These are phyloP conservation scores for Pluvialis apricaria DNA, from an alignment of 2,113 vertebrate species.

Conservation along the genomic window DNA sequence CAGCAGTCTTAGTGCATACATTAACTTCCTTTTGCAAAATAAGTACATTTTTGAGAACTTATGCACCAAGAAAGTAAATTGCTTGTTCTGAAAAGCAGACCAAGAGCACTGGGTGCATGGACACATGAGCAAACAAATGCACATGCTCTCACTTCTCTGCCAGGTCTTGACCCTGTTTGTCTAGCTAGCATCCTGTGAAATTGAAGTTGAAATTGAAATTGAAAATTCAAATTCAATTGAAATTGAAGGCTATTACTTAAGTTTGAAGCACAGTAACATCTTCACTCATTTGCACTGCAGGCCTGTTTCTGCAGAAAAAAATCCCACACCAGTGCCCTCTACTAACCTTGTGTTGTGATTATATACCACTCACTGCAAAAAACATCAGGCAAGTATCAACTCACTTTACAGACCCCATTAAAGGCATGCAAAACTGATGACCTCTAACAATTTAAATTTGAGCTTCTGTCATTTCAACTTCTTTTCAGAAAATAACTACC, in stretches of 20 bases:
- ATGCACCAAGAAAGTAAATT: neutral
- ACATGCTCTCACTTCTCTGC: neutral
- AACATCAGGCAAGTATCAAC: neutral
- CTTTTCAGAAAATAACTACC: neutral
- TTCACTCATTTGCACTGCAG: neutral
- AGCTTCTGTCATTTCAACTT: neutral
- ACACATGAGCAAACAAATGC: neutral
- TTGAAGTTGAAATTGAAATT: too few species aligned
- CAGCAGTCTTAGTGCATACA: neutral
- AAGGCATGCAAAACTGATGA: neutral
- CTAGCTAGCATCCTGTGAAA: neutral
- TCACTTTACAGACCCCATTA: neutral
- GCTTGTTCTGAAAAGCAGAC: neutral
- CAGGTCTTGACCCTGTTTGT: neutral
- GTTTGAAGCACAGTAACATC: neutral
- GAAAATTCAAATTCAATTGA: too few species aligned
- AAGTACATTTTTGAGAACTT: neutral
- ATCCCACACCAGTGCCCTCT: neutral
- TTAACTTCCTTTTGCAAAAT: neutral
- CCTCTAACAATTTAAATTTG: neutral
- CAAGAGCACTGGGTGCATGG: neutral
- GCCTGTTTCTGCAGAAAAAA: neutral
- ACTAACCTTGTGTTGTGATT: neutral
- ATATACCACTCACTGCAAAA: neutral
- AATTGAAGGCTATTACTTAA: neutral